Percentiles rank a stretch among this genome's conserved stretches.
phyloP scores from a whole-genome alignment of 2,113 vertebrate species.

The Tupaia tana region DNA sequence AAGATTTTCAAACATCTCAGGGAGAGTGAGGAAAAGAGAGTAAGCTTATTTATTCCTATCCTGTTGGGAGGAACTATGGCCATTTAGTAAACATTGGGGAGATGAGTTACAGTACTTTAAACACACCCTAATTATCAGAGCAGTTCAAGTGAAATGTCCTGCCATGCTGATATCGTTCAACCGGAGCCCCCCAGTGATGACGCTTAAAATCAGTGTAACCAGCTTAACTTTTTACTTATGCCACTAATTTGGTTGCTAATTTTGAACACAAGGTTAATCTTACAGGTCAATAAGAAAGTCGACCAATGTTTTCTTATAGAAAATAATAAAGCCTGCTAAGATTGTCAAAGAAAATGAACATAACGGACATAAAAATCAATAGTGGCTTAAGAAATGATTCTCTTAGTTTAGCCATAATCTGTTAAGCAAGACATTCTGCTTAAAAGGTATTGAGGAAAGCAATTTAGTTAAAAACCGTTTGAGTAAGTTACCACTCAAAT shows the following conservation, averaged over 20 bases:
- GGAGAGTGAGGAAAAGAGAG: background rate
- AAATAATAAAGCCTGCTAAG: background rate
- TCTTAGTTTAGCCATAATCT: background rate
- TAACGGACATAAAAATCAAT: background rate
- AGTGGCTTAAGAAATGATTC: constrained; percentile 49
- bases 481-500: background rate
- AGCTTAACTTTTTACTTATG: background rate
- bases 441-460: background rate
- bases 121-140: constrained; percentile 14
- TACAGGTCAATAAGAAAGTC: background rate
- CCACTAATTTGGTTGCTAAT: background rate
- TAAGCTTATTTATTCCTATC: background rate
- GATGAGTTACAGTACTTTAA: background rate
- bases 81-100: background rate
- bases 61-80: background rate
- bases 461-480: background rate
- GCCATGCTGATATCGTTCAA: background rate
- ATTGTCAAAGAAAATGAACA: constrained; percentile 32
- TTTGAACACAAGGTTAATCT: background rate
- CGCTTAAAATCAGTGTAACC: background rate
- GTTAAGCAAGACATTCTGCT: constrained; percentile 1
- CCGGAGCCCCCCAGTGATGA: background rate
- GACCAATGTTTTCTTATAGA: background rate
- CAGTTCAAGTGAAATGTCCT: background rate
- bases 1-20: background rate